Evolutionary conservation across 1,140 invertebrate species (phyloP), one percentile per base, ranked within the genome.

Genomic region (Leptopilina boulardi): DNA sequence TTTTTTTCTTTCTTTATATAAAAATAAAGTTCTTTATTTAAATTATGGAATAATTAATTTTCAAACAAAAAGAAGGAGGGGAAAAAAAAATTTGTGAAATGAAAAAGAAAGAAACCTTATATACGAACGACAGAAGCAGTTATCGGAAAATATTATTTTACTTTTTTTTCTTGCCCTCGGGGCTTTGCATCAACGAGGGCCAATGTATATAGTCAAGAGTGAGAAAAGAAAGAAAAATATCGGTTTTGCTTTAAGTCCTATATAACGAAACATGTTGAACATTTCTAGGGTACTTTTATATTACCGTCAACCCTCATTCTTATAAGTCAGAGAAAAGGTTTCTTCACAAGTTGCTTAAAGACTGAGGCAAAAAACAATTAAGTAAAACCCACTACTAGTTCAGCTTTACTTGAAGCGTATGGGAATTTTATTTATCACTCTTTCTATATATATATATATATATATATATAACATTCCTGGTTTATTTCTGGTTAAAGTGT

Each of bases 381-480:
- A 80, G 78, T 70, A 78, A 75, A 79, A 77, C 74, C 70, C 21
- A 23, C 38, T 11, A 21, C 51, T 77, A 18, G 18, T n/a, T 47
- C 41, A 30, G 26, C 66, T n/a, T n/a, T 66, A 13, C 11, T 56
- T 38, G 15, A 10, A 75, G 77, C 76, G 75, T 85, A 83, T 80
- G 81, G 76, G 84, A 85, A 86, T 85, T 87, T 86, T 86, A 87
- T 86, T 86, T 86, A 86, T 77, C 83, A 85, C 81, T 82, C 79
- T 86, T 82, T n/a, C n/a, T n/a, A n/a, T n/a, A n/a, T n/a, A n/a
- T 38, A 38, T 81, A 83, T 83, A 84, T 79, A 84, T n/a, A n/a
- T n/a, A n/a, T 38, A 38, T 81, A 83, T 83, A 84, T 79, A 84
- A 83, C 80, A 83, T 82, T 83, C 79, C 73, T 70, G 54, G 59